A percentile compares a stretch with the other conserved stretches of the same genome.
phyloP scores from a whole-genome alignment of 2,113 vertebrate species.

The Coracopsis vasa region DNA sequence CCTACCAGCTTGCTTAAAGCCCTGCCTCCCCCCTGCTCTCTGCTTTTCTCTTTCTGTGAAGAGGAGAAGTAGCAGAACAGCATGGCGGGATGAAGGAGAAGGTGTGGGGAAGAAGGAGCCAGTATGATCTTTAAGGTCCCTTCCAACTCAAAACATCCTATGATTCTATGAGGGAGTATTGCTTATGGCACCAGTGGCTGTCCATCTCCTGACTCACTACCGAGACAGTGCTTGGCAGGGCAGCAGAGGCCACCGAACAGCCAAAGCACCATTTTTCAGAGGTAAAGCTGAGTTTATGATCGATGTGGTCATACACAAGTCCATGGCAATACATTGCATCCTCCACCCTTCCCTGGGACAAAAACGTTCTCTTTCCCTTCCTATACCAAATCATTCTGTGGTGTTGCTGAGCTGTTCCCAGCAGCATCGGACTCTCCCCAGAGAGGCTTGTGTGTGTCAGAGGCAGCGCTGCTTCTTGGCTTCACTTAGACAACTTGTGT shows the following conservation, averaged over 20 bases:
- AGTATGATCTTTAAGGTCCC: neutral
- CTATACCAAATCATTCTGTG: neutral
- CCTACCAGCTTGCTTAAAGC: neutral
- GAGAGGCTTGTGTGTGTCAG: neutral
- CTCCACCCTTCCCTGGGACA: neutral
- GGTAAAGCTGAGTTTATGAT: neutral
- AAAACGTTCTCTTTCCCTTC: neutral
- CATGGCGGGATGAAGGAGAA: neutral
- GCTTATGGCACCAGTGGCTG: neutral
- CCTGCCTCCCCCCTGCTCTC: neutral
- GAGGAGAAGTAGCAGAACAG: neutral
- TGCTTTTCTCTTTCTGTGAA: neutral
- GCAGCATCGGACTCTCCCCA: neutral
- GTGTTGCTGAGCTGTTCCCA: neutral
- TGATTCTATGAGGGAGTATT: neutral
- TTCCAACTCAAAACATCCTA: neutral
- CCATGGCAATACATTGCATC: neutral
- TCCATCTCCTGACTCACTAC: neutral
- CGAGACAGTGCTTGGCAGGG: accelerated
- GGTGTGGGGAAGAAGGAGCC: neutral
- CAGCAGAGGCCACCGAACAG: neutral
- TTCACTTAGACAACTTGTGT: accelerated
- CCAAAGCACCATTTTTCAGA: neutral
- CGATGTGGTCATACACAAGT: neutral
- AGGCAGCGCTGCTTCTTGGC: neutral